Evolutionary conservation across 2,888 invertebrate genomes (phyloP).

Genomic region (Junonia oenone): DNA sequence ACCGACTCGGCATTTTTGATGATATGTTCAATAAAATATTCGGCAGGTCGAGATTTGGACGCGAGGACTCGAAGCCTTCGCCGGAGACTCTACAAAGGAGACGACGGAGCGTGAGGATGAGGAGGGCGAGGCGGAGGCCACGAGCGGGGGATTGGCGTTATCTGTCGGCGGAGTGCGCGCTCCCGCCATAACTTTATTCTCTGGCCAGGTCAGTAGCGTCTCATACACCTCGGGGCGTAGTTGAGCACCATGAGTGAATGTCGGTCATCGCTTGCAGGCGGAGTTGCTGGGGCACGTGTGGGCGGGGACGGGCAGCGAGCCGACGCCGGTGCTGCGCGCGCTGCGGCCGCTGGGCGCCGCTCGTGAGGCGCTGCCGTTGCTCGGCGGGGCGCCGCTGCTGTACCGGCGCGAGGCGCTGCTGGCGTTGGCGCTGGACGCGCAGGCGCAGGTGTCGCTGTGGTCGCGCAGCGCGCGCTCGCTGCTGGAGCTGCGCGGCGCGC

Average conservation of each 20-base stretch:
- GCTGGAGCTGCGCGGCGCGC: conserved; percentile 32
- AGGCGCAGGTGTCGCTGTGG: conserved; percentile 41
- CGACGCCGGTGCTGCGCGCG: conserved; percentile 52
- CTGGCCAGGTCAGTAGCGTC: too few relatives aligned
- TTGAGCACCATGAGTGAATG: too few relatives aligned
- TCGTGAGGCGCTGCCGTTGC: conserved; percentile 26
- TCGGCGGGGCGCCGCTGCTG: conserved; percentile 31
- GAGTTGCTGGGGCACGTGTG: conserved; percentile 62
- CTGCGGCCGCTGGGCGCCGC: conserved; percentile 25
- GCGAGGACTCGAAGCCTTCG: conserved; percentile 43
- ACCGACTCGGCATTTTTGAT: too few relatives aligned
- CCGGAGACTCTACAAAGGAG: conserved; percentile 23
- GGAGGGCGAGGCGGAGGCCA: conserved; percentile 32
- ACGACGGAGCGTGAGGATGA: conserved; percentile 26
- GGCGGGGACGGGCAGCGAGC: conserved; percentile 54
- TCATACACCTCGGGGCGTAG: too few relatives aligned
- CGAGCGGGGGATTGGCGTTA: conserved; percentile 45
- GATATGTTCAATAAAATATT: too few relatives aligned
- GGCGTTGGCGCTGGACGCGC: conserved; percentile 35
- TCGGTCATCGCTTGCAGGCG: conserved; percentile 38
- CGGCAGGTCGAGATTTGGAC: conserved; percentile 49
- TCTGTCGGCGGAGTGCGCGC: conserved; percentile 45
- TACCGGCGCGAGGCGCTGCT: conserved; percentile 26
- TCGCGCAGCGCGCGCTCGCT: conserved; percentile 38
- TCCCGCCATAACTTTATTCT: conserved; percentile 39